Conservation (phyloP, 2,888 invertebrate species). For the Copidosoma aretas region DNA sequence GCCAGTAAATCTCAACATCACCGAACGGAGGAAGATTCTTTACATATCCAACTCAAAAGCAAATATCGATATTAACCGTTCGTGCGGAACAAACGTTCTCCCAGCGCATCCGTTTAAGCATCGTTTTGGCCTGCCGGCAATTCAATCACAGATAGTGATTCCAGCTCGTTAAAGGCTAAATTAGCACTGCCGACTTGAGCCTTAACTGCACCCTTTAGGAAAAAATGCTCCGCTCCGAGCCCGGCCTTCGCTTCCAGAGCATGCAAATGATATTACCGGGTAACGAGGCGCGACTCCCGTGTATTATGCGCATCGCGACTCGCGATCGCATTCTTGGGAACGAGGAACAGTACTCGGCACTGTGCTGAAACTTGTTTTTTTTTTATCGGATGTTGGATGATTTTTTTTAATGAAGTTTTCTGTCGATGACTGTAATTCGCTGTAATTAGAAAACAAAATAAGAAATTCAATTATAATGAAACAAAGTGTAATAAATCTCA, state of each 20-base stretch:
- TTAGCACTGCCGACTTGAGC: conserved; percentile 17
- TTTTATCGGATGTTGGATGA: too few species aligned
- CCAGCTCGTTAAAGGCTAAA: conserved; percentile 13
- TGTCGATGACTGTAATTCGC: too few species aligned
- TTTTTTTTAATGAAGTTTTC: too few species aligned
- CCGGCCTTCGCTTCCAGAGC: not conserved
- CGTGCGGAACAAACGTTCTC: not conserved
- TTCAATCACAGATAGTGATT: conserved; percentile 23
- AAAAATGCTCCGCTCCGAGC: not conserved
- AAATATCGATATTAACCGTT: not conserved
- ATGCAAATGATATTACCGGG: conserved; percentile 16
- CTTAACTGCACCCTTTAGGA: conserved; percentile 1
- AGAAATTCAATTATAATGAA: too few species aligned
- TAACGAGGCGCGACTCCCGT: conserved; percentile 11
- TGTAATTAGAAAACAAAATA: too few species aligned
- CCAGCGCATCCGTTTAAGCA: too few species aligned
- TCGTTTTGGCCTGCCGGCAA: not conserved
- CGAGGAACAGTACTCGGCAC: too few species aligned
- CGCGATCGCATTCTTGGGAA: not conserved
- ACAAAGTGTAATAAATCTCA: too few species aligned
- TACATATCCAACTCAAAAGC: not conserved
- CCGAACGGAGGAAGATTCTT: too few species aligned
- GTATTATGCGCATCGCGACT: not conserved
- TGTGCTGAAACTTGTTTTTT: too few species aligned
- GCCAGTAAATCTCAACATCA: too few species aligned